Evolutionary conservation across 2,113 vertebrate genomes (phyloP), one percentile per base, ranked within the genome.

Genomic region (Chelonoidis abingdonii): DNA sequence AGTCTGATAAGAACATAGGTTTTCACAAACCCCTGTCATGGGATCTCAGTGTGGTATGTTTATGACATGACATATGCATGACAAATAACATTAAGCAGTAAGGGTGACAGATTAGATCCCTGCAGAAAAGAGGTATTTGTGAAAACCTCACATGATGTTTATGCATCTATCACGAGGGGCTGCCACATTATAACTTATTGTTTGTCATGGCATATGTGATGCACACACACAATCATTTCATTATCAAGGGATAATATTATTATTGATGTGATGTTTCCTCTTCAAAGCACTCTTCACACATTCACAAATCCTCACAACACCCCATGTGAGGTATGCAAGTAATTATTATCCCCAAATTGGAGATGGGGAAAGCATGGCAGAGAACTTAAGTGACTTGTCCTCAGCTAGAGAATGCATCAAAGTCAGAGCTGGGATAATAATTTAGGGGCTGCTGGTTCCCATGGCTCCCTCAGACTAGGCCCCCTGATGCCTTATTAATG

Each of bases 401-500:
- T 41, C 84, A 95, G 35, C 81, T 88, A 72, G 8, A 90, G 91
- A 93, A 88, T 83, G 24, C 3, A 87, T 92, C 79, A 62, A 35
- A 81, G 50, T 85, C 89, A 90, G 75, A 88, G 80, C 25, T 6
- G 76, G 76, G 11, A 1, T 85, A 86, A 91, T 90, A 93, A 86
- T 90, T 93, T 95, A 87, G 50, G 10, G 1, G 47, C 83, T 95
- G 16, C 22, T 91, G 53, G 44, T 87, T 96, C 56, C 62, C 62
- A 56, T 78, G 80, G 35, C 80, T 94, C 79, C 89, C 83, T 84
- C 75, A 95, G 86, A 92, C 57, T 16, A 91, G 78, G 5, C 72
- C 21, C n/a, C n/a, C 21, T 59, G 80, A 86, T 65, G 80, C 75
- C 41, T 93, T 94, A 89, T 88, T 93, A 94, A 93, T 92, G 35